Percentiles rank a stretch among this genome's conserved stretches.
phyloP scores from a whole-genome alignment of 2,113 vertebrate genomes.

The Spea bombifrons region DNA sequence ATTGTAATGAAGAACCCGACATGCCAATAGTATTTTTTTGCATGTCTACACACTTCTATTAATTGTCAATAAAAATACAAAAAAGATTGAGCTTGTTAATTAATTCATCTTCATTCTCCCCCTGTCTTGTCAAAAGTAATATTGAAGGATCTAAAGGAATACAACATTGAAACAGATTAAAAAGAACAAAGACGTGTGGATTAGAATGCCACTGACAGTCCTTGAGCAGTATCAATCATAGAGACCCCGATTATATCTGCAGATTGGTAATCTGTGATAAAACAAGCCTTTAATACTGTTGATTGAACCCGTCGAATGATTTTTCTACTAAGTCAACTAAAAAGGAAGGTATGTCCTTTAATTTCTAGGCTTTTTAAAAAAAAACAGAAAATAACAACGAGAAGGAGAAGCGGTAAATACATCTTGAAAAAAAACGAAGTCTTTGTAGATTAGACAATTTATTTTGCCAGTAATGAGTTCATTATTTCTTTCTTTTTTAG shows the following conservation, averaged over 20 bases:
- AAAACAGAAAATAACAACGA: no score
- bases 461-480: no score
- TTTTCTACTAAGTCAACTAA: no score
- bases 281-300: no score
- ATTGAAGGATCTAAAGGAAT: slow-evolving; percentile 40
- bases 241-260: slow-evolving; percentile 3
- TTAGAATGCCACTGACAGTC: slow-evolving; percentile 26
- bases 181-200: slow-evolving; percentile 34
- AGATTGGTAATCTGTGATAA: background rate
- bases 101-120: slow-evolving; percentile 23
- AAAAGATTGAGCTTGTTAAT: slow-evolving; percentile 22
- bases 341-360: no score
- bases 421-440: no score
- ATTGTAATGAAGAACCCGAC: no score
- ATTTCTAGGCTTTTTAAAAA: no score
- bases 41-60: background rate
- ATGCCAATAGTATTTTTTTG: background rate
- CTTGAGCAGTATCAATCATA: slow-evolving; percentile 17
- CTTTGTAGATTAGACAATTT: no score
- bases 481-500: slow-evolving; percentile 60
- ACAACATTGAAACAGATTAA: slow-evolving; percentile 33
- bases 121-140: slow-evolving; percentile 28
- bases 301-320: no score
- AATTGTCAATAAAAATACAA: background rate
- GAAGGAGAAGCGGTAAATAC: no score